phyloP scores from a whole-genome alignment of 2,888 invertebrate genomes.

The Clistopyga incitator region DNA sequence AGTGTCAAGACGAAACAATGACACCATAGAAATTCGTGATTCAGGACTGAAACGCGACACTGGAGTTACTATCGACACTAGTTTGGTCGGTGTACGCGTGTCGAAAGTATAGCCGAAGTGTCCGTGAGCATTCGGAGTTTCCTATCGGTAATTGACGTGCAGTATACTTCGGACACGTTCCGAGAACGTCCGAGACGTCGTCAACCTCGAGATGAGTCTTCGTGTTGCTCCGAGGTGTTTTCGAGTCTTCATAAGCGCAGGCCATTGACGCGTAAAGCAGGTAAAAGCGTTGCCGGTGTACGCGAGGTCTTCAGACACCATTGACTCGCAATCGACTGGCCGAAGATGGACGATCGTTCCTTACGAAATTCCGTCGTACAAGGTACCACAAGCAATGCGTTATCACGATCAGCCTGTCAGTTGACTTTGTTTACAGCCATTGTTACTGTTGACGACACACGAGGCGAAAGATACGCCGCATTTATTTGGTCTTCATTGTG shows the following conservation, averaged over 20 bases:
- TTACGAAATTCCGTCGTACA: constrained; percentile 19
- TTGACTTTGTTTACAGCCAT: constrained; percentile 5
- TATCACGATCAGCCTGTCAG: neutral
- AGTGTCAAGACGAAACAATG: neutral
- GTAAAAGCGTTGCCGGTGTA: constrained; percentile 4
- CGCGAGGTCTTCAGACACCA: constrained; percentile 1
- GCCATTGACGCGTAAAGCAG: constrained; percentile 7
- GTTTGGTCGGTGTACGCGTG: neutral
- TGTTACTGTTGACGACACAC: neutral
- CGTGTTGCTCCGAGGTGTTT: neutral
- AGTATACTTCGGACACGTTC: constrained; percentile 13
- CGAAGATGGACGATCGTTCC: constrained; percentile 26
- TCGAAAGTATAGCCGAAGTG: neutral
- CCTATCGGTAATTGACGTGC: constrained; percentile 39
- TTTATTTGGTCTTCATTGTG: neutral
- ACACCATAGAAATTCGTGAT: neutral
- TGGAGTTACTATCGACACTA: neutral
- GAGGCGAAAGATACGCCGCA: neutral
- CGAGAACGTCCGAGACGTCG: constrained; percentile 12
- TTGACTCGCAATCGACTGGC: constrained; percentile 21
- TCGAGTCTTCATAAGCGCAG: neutral
- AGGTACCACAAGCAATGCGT: neutral
- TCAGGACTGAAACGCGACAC: neutral
- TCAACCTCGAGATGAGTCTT: neutral
- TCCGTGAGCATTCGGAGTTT: neutral